A percentile compares a stretch with the other conserved stretches of the same genome.
These are phyloP conservation scores for Paelopatides confundens DNA, from an alignment of 53 echinoderm and acorn worm genomes.

Conservation along the genomic window DNA sequence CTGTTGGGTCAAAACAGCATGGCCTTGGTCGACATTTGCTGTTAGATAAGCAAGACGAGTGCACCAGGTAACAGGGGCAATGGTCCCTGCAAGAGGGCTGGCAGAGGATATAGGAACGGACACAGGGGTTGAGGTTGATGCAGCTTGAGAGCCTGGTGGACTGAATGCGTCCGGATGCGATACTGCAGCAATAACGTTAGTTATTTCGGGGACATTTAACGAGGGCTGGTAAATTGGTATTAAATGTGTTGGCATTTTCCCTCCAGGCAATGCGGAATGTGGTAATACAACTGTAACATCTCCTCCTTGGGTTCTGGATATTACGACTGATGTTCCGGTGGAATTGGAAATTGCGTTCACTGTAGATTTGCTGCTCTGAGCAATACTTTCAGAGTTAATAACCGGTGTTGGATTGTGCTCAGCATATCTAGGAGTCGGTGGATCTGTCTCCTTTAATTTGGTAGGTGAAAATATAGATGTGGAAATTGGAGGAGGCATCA, in stretches of 20 bases:
- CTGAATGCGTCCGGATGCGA: conserved; percentile 17
- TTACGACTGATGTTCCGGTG: background rate
- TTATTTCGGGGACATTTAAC: background rate
- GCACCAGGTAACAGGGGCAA: conserved; percentile 45
- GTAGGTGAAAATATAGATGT: background rate
- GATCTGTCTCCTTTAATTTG: background rate
- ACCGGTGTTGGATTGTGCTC: background rate
- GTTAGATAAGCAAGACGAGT: conserved; percentile 19
- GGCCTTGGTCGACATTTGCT: conserved; percentile 32
- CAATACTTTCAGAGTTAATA: background rate
- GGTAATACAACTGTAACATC: conserved; percentile 82
- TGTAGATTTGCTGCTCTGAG: background rate
- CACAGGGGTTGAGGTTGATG: conserved; percentile 37
- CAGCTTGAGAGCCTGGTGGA: background rate
- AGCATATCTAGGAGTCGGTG: background rate
- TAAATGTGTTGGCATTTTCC: conserved; percentile 85
- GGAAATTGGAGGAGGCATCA: background rate
- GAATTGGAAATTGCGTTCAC: background rate
- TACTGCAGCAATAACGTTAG: conserved; percentile 13
- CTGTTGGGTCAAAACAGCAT: conserved; percentile 50
- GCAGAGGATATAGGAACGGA: background rate
- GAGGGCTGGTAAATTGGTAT: conserved; percentile 82
- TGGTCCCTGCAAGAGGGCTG: conserved; percentile 34
- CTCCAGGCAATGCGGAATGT: conserved; percentile 68
- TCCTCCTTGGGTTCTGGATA: conserved; percentile 13